A percentile compares a stretch with the other conserved stretches of the same genome.
Evolutionary conservation across 2,113 vertebrate genomes (phyloP).

Genomic region (Columba livia): DNA sequence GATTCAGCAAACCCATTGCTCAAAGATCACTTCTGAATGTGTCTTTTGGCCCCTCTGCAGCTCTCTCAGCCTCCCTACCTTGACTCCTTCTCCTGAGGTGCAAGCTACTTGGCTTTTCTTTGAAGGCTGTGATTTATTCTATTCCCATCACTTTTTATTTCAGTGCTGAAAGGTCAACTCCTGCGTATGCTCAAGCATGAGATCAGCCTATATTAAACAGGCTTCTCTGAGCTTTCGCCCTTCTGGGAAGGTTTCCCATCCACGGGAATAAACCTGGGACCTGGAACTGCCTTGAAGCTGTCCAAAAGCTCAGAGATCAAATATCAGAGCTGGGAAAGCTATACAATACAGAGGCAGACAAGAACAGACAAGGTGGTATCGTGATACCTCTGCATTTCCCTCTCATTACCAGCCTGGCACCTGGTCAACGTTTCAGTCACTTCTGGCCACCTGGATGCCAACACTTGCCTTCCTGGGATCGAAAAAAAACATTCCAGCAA

Average conservation of each 20-base stretch:
- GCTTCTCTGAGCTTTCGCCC: constrained; percentile 22
- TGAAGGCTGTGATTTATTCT: constrained; percentile 35
- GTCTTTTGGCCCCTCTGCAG: neutral
- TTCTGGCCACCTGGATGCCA: neutral
- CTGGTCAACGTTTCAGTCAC: neutral
- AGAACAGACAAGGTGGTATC: neutral
- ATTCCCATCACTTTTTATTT: constrained; percentile 46
- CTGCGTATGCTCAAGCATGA: constrained; percentile 43
- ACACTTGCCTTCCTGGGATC: neutral
- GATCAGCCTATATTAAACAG: constrained; percentile 52
- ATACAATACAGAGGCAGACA: neutral
- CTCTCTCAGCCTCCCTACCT: neutral
- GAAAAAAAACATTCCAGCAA: neutral
- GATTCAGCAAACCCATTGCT: neutral
- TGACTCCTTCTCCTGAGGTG: neutral
- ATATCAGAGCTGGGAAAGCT: neutral
- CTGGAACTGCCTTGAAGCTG: neutral
- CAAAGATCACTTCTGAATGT: neutral
- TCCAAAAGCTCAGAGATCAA: neutral
- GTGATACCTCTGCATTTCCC: neutral
- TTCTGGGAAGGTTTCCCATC: constrained; percentile 48
- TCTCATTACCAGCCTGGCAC: neutral
- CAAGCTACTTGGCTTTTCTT: neutral
- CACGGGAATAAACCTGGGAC: constrained; percentile 7
- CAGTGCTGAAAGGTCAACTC: constrained; percentile 43